These are phyloP conservation scores for Syrmaticus mikado DNA, from an alignment of 2,113 vertebrate species.

Conservation along the genomic window DNA sequence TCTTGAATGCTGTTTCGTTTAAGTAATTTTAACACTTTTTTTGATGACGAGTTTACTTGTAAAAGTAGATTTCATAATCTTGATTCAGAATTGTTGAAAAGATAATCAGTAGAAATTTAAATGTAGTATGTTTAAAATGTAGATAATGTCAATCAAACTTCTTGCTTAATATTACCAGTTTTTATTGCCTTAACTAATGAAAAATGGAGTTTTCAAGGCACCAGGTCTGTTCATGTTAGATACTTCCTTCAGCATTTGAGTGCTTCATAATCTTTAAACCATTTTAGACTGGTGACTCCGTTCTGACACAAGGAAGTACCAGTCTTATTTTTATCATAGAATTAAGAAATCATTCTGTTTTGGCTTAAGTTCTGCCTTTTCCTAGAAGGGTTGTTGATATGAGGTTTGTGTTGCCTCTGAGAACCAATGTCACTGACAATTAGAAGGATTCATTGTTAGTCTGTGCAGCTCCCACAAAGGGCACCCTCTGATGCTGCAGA, in stretches of 20 bases:
- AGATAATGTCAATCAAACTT: background rate
- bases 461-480: background rate
- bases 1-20: conserved; percentile 12
- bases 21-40: background rate
- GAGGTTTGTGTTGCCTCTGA: background rate
- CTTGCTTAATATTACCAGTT: background rate
- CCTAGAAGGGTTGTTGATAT: background rate
- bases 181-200: background rate
- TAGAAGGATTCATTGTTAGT: background rate
- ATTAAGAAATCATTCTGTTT: background rate
- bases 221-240: background rate
- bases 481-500: background rate
- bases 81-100: background rate
- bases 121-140: background rate
- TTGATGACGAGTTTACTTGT: background rate
- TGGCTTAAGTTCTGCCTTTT: background rate
- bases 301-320: background rate
- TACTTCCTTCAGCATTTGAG: background rate
- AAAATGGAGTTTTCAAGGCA: conserved; percentile 1
- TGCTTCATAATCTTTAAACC: background rate
- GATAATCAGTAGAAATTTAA: background rate
- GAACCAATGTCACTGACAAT: background rate
- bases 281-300: background rate
- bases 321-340: background rate
- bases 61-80: background rate